Conservation (phyloP, 2,113 vertebrate genomes). For the Brienomyrus longianalis region DNA sequence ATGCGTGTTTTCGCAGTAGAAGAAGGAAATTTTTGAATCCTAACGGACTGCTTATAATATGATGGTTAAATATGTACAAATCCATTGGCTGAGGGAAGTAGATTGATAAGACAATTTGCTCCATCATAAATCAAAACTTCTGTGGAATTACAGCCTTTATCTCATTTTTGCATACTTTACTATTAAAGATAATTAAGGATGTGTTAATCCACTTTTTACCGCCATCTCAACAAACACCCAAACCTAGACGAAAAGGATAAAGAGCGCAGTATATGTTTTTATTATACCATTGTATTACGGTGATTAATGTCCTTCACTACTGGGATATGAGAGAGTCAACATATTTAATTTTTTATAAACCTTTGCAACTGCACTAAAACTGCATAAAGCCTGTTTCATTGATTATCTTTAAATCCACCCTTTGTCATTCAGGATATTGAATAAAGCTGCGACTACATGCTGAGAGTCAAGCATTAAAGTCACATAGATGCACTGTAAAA, state of each 20-base stretch:
- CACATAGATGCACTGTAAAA: conserved; percentile 84
- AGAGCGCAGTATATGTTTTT: not conserved
- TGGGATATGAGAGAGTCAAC: not conserved
- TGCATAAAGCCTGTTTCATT: not conserved
- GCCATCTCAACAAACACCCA: conserved; percentile 70
- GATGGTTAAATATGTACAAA: not conserved
- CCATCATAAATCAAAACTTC: conserved; percentile 73
- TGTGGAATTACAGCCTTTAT: conserved; percentile 70
- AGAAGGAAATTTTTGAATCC: not conserved
- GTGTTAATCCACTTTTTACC: conserved; percentile 75
- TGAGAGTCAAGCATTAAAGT: conserved; percentile 55
- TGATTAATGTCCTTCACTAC: not conserved
- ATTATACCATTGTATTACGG: not conserved
- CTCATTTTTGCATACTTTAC: conserved; percentile 75
- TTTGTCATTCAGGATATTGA: not conserved
- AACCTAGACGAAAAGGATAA: conserved; percentile 54
- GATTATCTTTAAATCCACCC: not conserved
- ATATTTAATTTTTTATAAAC: conserved; percentile 3
- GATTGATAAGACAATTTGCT: conserved; percentile 64
- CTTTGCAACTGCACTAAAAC: not conserved
- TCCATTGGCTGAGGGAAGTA: not conserved
- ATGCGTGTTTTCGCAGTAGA: not conserved
- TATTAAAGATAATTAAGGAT: conserved; percentile 75
- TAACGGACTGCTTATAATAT: not conserved
- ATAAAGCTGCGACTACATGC: not conserved